These are phyloP conservation scores for Gopherus flavomarginatus DNA, from an alignment of 2,113 vertebrate genomes.

Conservation along the genomic window DNA sequence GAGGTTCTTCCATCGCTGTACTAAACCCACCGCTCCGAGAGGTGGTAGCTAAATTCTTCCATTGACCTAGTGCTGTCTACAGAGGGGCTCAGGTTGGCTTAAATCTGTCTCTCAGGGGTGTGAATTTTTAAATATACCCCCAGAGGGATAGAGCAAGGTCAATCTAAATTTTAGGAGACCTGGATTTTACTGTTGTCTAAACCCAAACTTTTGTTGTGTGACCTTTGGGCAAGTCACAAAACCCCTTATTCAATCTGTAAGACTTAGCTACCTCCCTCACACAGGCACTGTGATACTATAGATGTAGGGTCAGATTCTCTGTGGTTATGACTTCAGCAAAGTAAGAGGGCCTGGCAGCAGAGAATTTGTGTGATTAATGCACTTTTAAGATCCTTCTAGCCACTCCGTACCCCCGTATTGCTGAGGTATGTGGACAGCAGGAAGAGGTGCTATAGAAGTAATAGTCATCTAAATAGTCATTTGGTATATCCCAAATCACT, in stretches of 20 bases:
- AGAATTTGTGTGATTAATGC: not conserved
- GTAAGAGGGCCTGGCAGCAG: not conserved
- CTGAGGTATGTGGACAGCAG: not conserved
- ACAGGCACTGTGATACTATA: not conserved
- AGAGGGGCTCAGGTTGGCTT: not conserved
- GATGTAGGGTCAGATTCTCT: not conserved
- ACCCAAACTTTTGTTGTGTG: not conserved
- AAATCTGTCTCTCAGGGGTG: not conserved
- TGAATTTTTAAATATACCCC: not conserved
- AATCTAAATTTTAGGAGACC: not conserved
- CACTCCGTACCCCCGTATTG: not conserved
- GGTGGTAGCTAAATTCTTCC: not conserved
- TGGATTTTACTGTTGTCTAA: not conserved
- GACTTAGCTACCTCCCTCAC: not conserved
- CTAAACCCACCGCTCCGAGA: not conserved
- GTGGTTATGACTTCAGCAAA: not conserved
- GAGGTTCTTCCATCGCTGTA: not conserved
- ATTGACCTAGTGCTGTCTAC: not conserved
- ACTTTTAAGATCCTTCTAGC: not conserved
- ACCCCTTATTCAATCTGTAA: not conserved
- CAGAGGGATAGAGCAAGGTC: not conserved
- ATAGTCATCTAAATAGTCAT: not conserved
- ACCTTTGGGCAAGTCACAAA: constrained; percentile 31
- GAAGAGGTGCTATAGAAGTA: not conserved
- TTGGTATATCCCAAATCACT: not conserved